Evolutionary conservation across 2,888 invertebrate genomes (phyloP), one percentile per base, ranked within the genome.

Genomic region (Ochropleura leucogaster): DNA sequence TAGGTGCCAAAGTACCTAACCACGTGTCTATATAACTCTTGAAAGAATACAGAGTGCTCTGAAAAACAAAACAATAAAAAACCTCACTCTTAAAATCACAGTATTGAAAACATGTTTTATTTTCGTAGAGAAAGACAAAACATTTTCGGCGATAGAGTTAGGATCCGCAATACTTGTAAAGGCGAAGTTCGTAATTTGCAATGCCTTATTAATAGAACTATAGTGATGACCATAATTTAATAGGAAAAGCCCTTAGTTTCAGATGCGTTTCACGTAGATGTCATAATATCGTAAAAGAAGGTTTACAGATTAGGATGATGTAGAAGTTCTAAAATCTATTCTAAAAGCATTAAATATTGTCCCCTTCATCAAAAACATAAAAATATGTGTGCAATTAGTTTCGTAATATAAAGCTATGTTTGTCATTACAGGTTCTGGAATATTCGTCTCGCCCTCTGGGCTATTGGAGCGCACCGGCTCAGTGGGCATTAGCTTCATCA

Each of bases 391-490:
- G 63, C 63, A 77, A 59, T 30, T 77, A 77, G 64, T 77, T 53
- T 57, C 70, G 66, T 62, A 55, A 60, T 44, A 20, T 66, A 78
- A 40, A 66, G 20, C 46, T 57, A 44, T 42, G 53, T 42, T 62
- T 79, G 60, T 85, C 86, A 82, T 94, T 96, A 18, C 94, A 99
- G 99, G 99, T 93, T 99, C 99, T 95, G 99, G 99, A 97, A 99
- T 99, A 96, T 99, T 99, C 97, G 99, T 99, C 96, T 99, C 99
- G 97, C 99, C 99, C 95, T 98, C 99, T 96, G 99, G 99, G 96
- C 98, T 99, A 93, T 97, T 99, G 94, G 97, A 98, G 96, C 97
- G 98, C 95, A 98, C 98, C 91, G 98, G 98, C 95, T 99, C 99
- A 94, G 98, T 99, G 95, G 99, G 99, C 95, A 97, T 99, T 96